These are phyloP conservation scores for Capitulum mitella DNA, from an alignment of 2,888 invertebrate species.

Conservation along the genomic window DNA sequence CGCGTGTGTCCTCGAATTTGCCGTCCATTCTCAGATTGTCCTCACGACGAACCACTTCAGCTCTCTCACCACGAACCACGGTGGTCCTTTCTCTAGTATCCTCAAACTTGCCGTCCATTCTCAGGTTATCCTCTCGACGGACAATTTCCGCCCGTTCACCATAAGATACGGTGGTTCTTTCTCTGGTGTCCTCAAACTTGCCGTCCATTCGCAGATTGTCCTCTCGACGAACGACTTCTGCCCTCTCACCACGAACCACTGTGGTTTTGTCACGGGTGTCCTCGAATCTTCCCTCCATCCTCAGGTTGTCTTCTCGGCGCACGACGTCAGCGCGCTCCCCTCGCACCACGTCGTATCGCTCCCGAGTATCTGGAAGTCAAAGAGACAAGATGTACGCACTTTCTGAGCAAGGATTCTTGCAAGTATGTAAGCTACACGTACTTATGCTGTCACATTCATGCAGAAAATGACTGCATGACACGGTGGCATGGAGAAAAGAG, in stretches of 20 bases:
- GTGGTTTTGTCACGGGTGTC: background rate
- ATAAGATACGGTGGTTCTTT: slow-evolving; percentile 25
- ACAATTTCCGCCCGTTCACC: slow-evolving; percentile 33
- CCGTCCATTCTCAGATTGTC: slow-evolving; percentile 38
- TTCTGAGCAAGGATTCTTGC: too few relatives aligned
- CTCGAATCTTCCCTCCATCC: slow-evolving; percentile 23
- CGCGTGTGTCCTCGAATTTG: background rate
- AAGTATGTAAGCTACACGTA: too few relatives aligned
- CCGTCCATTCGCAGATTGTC: slow-evolving; percentile 39
- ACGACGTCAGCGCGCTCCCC: slow-evolving; percentile 33
- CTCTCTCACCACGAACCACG: slow-evolving; percentile 40
- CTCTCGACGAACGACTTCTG: slow-evolving; percentile 36
- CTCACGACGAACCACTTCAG: slow-evolving; percentile 35
- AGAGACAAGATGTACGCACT: too few relatives aligned
- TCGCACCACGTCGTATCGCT: slow-evolving; percentile 13
- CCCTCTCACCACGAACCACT: slow-evolving; percentile 33
- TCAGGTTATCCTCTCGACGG: slow-evolving; percentile 34
- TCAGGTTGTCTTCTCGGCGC: slow-evolving; percentile 34
- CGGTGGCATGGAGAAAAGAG: too few relatives aligned
- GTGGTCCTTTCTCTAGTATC: background rate
- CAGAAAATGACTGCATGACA: too few relatives aligned
- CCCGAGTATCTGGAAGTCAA: slow-evolving; percentile 40
- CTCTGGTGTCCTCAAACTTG: slow-evolving; percentile 40
- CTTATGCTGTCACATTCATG: too few relatives aligned
- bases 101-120: slow-evolving; percentile 35